phyloP scores from a whole-genome alignment of 2,888 invertebrate genomes.

The Meliscaeva auricollis region DNA sequence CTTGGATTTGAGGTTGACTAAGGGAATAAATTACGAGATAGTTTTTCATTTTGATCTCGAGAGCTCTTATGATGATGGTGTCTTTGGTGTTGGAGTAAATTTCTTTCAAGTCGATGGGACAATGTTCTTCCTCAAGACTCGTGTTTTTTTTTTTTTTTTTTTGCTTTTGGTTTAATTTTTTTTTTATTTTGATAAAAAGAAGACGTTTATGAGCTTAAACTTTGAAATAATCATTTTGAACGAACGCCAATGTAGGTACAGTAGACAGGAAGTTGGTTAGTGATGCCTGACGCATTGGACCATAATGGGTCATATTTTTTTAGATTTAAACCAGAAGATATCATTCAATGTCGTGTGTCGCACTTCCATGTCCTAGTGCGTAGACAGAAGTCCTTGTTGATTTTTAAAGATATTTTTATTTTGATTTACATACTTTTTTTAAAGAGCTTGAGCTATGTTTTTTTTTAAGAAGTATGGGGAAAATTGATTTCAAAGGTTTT shows the following conservation, averaged over 20 bases:
- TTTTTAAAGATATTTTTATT: too few relatives aligned
- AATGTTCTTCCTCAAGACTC: slow-evolving; percentile 24
- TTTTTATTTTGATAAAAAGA: neutral
- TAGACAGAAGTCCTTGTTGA: neutral
- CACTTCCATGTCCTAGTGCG: slow-evolving; percentile 3
- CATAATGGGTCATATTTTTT: slow-evolving; percentile 18
- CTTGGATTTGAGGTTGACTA: slow-evolving; percentile 62
- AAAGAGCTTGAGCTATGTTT: too few relatives aligned
- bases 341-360: neutral
- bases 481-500: too few relatives aligned
- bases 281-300: slow-evolving; percentile 3
- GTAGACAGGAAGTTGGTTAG: slow-evolving; percentile 57
- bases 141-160: neutral
- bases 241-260: too few relatives aligned
- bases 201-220: neutral
- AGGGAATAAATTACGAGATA: slow-evolving; percentile 72
- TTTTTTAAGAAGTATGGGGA: too few relatives aligned
- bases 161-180: too few relatives aligned
- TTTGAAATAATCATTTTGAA: neutral
- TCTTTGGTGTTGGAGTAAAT: slow-evolving; percentile 39
- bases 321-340: slow-evolving; percentile 10
- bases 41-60: slow-evolving; percentile 64
- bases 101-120: slow-evolving; percentile 20
- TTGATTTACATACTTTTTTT: too few relatives aligned
- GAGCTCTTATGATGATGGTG: neutral